Evolutionary conservation across 2,113 vertebrate genomes (phyloP), one percentile per base, ranked within the genome.

Genomic region (Willisornis vidua): DNA sequence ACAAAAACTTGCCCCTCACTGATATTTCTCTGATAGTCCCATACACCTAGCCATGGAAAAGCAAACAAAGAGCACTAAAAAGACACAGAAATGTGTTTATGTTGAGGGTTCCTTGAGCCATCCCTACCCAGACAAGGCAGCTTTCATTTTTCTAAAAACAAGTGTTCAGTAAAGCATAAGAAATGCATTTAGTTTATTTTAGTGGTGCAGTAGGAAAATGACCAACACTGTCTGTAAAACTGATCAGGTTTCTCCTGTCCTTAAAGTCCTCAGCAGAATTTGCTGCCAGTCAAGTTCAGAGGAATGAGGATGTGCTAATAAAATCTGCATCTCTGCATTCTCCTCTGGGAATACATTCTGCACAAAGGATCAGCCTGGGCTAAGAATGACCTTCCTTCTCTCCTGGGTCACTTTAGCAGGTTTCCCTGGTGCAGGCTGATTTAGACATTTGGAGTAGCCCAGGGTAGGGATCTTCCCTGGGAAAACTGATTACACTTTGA

Each of bases 181-280:
- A 48, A 61, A 61, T 5, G 9, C 18, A 5, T 39, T 75, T 78
- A 35, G 31, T 25, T 71, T 59, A 8, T 55, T 92, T 71, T 26
- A 59, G 61, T 59, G 45, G 18, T 39, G 23, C 26, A 39, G 52
- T 3, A 51, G 72, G 59, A 58, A 33, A 46, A 29, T 16, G 19
- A 11, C 11, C 11, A 25, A 0, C 2, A 9, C 0, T 55, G 7
- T 28, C 12, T 8, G 22, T 80, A 43, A 68, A 72, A 12, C 26
- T 54, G 68, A 23, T 3, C 39, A 37, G 23, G 26, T 68, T 74
- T 67, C 33, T 55, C 20, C 31, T 72, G 28, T 31, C n/a, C 49
- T 28, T 14, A 67, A 73, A 13, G 33, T 29, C 37, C 75, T 58
- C 45, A 45, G 16, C 33, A 68, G 41, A 57, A 49, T 22, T 39